Evolutionary conservation across 2,797 vertebrate species (phyloP).

Genomic region (Pseudomugil tenellus): DNA sequence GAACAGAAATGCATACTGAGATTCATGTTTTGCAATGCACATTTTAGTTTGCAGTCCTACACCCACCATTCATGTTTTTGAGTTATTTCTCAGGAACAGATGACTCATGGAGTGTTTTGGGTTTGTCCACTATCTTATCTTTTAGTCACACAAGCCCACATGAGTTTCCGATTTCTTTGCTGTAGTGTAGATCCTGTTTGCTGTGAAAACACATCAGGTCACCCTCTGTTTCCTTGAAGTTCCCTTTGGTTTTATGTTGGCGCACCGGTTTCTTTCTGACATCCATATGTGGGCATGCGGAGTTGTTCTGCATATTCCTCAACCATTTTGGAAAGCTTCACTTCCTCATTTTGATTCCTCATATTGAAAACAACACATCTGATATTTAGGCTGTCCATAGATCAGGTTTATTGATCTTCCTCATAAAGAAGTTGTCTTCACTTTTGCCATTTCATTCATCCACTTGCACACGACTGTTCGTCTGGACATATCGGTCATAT

Average conservation of each 20-base stretch:
- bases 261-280: constrained; percentile 10
- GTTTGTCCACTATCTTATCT: constrained; percentile 20
- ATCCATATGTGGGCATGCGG: constrained; percentile 20
- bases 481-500: neutral
- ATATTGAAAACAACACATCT: constrained; percentile 40
- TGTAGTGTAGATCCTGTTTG: constrained; percentile 24
- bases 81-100: constrained; percentile 43
- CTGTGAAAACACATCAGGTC: neutral
- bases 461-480: neutral
- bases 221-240: neutral
- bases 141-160: constrained; percentile 39
- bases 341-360: constrained; percentile 47
- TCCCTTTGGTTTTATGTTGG: neutral
- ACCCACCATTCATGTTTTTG: constrained; percentile 45
- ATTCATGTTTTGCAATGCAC: constrained; percentile 50
- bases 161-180: constrained; percentile 12
- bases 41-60: constrained; percentile 51
- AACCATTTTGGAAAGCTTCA: constrained; percentile 15
- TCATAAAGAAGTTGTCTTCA: neutral
- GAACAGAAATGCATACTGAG: constrained; percentile 16
- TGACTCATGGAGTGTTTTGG: constrained; percentile 64
- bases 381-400: constrained; percentile 22
- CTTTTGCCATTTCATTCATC: neutral
- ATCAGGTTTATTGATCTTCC: constrained; percentile 50
- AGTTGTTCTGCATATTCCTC: constrained; percentile 9